Conservation (phyloP, 2,888 invertebrate species). For the Agrochola lychnidis region DNA sequence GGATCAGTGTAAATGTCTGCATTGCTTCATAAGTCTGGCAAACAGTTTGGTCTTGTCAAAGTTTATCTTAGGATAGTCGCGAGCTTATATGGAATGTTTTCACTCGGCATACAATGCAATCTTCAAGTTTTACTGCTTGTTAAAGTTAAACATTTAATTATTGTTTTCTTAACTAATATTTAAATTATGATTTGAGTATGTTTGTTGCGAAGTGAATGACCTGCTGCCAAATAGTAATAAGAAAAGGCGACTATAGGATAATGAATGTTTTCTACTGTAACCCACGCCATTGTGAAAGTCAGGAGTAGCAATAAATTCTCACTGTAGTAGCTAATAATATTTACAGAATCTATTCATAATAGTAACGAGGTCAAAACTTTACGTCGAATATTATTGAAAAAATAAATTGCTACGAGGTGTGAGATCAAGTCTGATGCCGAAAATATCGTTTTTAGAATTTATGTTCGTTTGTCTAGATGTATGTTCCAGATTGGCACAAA, state of each 20-base stretch:
- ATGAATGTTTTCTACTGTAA: neutral
- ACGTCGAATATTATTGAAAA: no score
- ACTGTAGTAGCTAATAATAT: no score
- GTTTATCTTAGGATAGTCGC: conserved; percentile 22
- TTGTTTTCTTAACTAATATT: conserved; percentile 28
- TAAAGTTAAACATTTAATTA: conserved; percentile 2
- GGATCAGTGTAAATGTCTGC: neutral
- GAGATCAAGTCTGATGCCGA: no score
- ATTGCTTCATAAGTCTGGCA: conserved; percentile 1
- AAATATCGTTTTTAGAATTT: no score
- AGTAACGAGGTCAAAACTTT: no score
- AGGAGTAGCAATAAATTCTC: neutral
- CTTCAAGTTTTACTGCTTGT: neutral
- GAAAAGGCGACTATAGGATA: neutral
- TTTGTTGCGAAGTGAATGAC: conserved; percentile 12
- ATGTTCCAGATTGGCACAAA: no score
- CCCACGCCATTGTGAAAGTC: neutral
- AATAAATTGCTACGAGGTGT: no score
- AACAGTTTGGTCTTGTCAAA: conserved; percentile 20
- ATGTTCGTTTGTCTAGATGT: no score
- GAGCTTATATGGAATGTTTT: conserved; percentile 20
- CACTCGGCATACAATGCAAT: conserved; percentile 5
- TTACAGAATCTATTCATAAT: no score
- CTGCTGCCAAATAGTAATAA: neutral
- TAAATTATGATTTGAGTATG: conserved; percentile 6